Evolutionary conservation across 2,113 vertebrate species (phyloP), one percentile per base, ranked within the genome.

Genomic region (Syrrhaptes paradoxus): DNA sequence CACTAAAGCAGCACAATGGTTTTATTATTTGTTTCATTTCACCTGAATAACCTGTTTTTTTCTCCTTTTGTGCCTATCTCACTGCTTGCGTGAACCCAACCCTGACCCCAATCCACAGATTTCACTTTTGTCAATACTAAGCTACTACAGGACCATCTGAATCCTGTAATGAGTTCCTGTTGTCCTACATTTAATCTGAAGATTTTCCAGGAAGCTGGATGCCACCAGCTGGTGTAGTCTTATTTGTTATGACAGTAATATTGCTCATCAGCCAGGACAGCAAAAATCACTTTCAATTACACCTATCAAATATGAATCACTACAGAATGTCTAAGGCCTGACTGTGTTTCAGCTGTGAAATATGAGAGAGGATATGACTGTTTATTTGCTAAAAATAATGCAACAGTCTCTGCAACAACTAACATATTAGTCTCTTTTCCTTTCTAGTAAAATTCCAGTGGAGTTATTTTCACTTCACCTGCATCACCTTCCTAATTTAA

Each of bases 81-180:
- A 21, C 1, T 74, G 62, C 63, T 54, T 71, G 34, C 14, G 36
- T 29, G 43, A 59, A 73, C 41, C 34, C 22, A 12, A 17, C 28
- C 10, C 6, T 71, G 72, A 85, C 28, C 54, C 21, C 57, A 45
- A 41, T 51, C 49, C 71, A 51, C 32, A 70, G 3, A 66, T 55
- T 74, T 80, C 15, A 59, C 36, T 83, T 88, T 59, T 79, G 90
- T 94, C 90, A 73, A 66, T 93, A 95, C 91, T 93, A 91, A 94
- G 62, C 73, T 86, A 31, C 43, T 77, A 51, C 11, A 28, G 68
- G 80, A 92, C 79, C 20, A 43, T 67, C 21, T 77, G 71, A n/a
- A 67, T 55, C 88, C 71, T 91, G 62, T 88, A 78, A 92, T 8
- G 59, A 84, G 80, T 71, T 97, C 83, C 65, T 77, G 55, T 78